Conservation (phyloP, 2,888 invertebrate species). For the Pterostichus niger region DNA sequence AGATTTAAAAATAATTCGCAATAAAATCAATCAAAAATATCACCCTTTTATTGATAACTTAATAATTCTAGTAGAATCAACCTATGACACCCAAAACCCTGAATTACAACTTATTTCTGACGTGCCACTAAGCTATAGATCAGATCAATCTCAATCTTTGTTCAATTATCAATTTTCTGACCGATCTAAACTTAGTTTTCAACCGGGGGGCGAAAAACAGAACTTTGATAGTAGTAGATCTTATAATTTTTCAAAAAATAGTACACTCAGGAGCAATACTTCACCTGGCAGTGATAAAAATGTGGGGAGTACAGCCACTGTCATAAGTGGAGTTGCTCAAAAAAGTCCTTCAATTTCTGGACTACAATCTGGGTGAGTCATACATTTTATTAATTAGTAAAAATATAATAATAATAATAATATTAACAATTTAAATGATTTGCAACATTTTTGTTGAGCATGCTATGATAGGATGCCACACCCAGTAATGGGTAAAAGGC, state of each 20-base stretch:
- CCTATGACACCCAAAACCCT: constrained; percentile 73
- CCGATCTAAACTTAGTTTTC: constrained; percentile 3
- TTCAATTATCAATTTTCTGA: constrained; percentile 3
- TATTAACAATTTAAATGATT: no score
- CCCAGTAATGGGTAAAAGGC: no score
- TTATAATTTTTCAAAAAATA: constrained; percentile 10
- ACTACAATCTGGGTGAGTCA: constrained; percentile 26
- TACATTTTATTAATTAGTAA: no score
- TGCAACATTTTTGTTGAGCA: no score
- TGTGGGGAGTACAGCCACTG: constrained; percentile 67
- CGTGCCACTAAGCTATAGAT: constrained; percentile 74
- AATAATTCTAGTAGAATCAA: constrained; percentile 75
- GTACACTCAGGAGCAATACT: neutral
- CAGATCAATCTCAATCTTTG: constrained; percentile 67
- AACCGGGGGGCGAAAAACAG: no score
- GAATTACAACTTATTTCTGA: constrained; percentile 78
- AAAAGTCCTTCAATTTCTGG: constrained; percentile 64
- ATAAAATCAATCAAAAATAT: constrained; percentile 77
- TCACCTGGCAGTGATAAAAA: neutral
- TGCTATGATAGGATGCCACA: no score
- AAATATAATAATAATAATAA: no score
- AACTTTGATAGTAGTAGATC: neutral
- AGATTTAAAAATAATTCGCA: constrained; percentile 76
- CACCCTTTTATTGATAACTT: constrained; percentile 77
- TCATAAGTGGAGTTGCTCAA: constrained; percentile 66